phyloP scores from a whole-genome alignment of 2,888 invertebrate species.

The Nomada goodeniana region DNA sequence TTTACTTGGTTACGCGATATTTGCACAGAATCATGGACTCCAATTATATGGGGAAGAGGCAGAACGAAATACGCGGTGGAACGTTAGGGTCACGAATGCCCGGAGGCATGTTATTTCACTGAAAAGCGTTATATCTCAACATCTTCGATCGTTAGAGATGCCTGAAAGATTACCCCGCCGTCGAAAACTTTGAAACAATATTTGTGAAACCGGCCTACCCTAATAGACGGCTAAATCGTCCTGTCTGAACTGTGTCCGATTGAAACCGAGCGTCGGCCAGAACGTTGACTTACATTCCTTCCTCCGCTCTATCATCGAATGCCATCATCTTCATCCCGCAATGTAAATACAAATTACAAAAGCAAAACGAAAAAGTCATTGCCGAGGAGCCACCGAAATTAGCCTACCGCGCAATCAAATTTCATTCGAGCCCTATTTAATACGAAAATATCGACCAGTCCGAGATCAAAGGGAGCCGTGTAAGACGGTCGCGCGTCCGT shows the following conservation, averaged over 20 bases:
- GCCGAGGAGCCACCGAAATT: not conserved
- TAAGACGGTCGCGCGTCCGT: not conserved
- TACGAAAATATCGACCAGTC: not conserved
- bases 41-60: slow-evolving; percentile 65
- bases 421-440: not conserved
- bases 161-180: slow-evolving; percentile 54
- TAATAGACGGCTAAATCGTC: slow-evolving; percentile 57
- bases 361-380: not conserved
- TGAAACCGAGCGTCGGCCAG: not conserved
- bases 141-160: slow-evolving; percentile 66
- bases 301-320: not conserved
- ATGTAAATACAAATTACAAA: not conserved
- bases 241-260: slow-evolving; percentile 16
- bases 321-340: not conserved
- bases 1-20: slow-evolving; percentile 72
- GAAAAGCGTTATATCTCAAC: slow-evolving; percentile 73
- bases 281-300: not conserved
- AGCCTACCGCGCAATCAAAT: not conserved
- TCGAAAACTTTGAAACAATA: slow-evolving; percentile 65
- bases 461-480: slow-evolving; percentile 15
- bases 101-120: slow-evolving; percentile 75
- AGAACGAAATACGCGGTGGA: slow-evolving; percentile 64
- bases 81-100: slow-evolving; percentile 69
- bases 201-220: slow-evolving; percentile 48
- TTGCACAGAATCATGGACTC: slow-evolving; percentile 75